phyloP scores from a whole-genome alignment of 2,888 invertebrate genomes.

The Branchinecta sandiegonensis region DNA sequence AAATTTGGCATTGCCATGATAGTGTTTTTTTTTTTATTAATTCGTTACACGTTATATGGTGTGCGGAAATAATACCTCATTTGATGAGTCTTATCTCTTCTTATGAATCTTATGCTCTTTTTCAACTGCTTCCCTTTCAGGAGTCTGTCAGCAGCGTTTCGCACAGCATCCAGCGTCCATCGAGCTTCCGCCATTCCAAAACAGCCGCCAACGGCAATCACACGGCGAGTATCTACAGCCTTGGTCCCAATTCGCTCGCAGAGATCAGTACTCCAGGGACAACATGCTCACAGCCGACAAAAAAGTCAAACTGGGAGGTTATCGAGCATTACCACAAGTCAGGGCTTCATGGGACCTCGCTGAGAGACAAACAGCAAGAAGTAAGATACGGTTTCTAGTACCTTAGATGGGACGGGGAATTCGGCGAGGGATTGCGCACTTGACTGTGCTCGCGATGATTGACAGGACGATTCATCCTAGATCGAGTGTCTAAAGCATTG shows the following conservation, averaged over 20 bases:
- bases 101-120: too few relatives aligned
- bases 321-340: conserved; percentile 63
- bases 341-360: conserved; percentile 34
- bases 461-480: too few relatives aligned
- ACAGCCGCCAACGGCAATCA: background rate
- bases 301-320: conserved; percentile 80
- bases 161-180: background rate
- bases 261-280: background rate
- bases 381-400: background rate
- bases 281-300: conserved; percentile 32
- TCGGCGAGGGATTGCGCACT: too few relatives aligned
- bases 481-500: too few relatives aligned
- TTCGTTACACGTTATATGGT: too few relatives aligned
- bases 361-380: conserved; percentile 18
- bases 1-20: too few relatives aligned
- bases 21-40: too few relatives aligned
- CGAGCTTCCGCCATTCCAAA: conserved; percentile 4
- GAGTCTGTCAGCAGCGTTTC: background rate
- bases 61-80: too few relatives aligned
- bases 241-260: background rate
- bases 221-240: conserved; percentile 7
- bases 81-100: too few relatives aligned
- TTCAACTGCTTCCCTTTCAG: background rate
- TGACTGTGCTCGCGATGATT: too few relatives aligned
- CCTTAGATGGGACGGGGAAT: too few relatives aligned